Conservation (phyloP, 2,113 vertebrate species). For the Excalfactoria chinensis region DNA sequence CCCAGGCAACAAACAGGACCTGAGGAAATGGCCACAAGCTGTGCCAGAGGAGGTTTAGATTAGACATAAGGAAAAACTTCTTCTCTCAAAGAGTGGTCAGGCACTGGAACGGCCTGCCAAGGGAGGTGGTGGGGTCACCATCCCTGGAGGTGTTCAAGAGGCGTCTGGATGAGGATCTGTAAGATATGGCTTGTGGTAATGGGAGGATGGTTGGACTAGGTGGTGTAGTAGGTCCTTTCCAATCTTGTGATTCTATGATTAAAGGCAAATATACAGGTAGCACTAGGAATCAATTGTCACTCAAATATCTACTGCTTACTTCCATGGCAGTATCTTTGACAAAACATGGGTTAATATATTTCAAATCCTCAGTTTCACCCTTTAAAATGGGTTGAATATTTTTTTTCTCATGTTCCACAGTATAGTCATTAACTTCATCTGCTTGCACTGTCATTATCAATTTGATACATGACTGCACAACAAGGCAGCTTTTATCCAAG, state of each 20-base stretch:
- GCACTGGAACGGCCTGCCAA: no score
- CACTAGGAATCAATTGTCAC: slow-evolving; percentile 12
- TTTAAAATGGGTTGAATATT: neutral
- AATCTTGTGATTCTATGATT: neutral
- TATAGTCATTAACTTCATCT: neutral
- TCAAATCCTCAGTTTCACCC: neutral
- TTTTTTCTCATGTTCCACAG: slow-evolving; percentile 8
- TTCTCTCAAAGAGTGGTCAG: no score
- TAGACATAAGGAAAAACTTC: no score
- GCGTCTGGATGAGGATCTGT: no score
- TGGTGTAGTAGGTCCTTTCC: no score
- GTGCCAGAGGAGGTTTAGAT: no score
- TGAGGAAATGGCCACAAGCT: no score
- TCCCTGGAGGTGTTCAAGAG: no score
- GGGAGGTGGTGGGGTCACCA: no score
- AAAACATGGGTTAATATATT: neutral
- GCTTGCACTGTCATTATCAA: slow-evolving; percentile 38
- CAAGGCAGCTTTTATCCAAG: slow-evolving; percentile 27
- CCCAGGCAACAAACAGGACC: no score
- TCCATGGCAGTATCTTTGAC: neutral
- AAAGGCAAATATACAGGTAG: slow-evolving; percentile 17
- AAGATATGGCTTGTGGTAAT: no score
- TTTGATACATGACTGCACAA: slow-evolving; percentile 26
- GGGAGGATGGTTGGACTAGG: no score
- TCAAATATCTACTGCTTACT: neutral